phyloP scores from a whole-genome alignment of 2,797 vertebrate genomes.

The Scolopax rusticola region DNA sequence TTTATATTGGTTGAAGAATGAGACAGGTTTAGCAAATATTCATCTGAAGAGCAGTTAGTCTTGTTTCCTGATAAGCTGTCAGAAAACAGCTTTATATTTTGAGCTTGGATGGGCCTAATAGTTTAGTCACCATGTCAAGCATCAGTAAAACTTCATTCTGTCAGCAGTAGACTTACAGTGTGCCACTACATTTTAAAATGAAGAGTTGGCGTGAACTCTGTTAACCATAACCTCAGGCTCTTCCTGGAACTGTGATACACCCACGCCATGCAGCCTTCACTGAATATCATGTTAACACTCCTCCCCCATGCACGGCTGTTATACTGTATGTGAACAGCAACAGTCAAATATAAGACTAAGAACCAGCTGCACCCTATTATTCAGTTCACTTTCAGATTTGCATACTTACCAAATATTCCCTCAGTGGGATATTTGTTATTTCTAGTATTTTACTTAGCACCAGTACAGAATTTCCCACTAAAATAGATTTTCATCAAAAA shows the following conservation, averaged over 20 bases:
- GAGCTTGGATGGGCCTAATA: conserved; percentile 67
- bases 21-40: conserved; percentile 44
- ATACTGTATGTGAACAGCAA: conserved; percentile 70
- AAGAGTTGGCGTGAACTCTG: conserved; percentile 70
- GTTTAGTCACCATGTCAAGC: conserved; percentile 70
- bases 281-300: conserved; percentile 68
- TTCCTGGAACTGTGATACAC: conserved; percentile 73
- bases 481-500: conserved; percentile 3
- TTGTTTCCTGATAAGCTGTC: conserved; percentile 72
- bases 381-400: conserved; percentile 62
- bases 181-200: conserved; percentile 60
- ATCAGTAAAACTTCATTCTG: conserved; percentile 68
- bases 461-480: not conserved
- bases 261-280: conserved; percentile 70
- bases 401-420: conserved; percentile 62
- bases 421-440: conserved; percentile 5
- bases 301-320: conserved; percentile 71
- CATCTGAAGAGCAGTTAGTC: conserved; percentile 63
- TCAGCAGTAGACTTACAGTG: conserved; percentile 61
- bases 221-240: conserved; percentile 73
- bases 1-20: conserved; percentile 1
- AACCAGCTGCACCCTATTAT: conserved; percentile 71
- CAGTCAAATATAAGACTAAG: conserved; percentile 69
- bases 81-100: conserved; percentile 72
- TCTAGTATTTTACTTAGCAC: conserved; percentile 44